Evolutionary conservation across 1,140 invertebrate genomes (phyloP).

Genomic region (Asobara japonica): DNA sequence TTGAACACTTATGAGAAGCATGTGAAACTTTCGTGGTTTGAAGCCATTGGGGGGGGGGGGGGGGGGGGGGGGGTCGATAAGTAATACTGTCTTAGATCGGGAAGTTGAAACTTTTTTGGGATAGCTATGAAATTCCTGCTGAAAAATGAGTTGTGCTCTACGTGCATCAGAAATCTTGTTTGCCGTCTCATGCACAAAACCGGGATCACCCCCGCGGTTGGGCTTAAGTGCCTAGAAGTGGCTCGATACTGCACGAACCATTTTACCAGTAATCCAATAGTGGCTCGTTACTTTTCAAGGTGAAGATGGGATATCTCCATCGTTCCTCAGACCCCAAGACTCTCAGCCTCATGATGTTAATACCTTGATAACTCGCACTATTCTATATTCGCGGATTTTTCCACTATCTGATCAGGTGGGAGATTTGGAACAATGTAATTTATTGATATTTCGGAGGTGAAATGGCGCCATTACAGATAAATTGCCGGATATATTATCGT

Average conservation of each 20-base stretch:
- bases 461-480: no score
- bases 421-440: neutral
- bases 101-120: no score
- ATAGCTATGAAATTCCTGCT: no score
- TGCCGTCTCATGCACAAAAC: neutral
- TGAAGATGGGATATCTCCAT: conserved; percentile 10
- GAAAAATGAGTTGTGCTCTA: no score
- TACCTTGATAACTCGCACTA: neutral
- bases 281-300: conserved; percentile 9
- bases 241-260: neutral
- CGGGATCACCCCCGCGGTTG: neutral
- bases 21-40: no score
- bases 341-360: neutral
- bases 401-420: neutral
- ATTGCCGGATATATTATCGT: no score
- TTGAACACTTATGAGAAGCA: no score
- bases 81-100: no score
- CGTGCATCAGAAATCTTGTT: no score
- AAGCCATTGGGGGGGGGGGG: no score
- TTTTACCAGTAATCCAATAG: conserved; percentile 10
- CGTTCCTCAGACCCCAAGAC: neutral
- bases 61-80: no score
- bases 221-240: neutral
- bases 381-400: neutral
- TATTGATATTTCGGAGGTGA: no score